Base-by-base conservation (phyloP, 1,140 invertebrate species). In the Drosophila subobscura region DNA sequence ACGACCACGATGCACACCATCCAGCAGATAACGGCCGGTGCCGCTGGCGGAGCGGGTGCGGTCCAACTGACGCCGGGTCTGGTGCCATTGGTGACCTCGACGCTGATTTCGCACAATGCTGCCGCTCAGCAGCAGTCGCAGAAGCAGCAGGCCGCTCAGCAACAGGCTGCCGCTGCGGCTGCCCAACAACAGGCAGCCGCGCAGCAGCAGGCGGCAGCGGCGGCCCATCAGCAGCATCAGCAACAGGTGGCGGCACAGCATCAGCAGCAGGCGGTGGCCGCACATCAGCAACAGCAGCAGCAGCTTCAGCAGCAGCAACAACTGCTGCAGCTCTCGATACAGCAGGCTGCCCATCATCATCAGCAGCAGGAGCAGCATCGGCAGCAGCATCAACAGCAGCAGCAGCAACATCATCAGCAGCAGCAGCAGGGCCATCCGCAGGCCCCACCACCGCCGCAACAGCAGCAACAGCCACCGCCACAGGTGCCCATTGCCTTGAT, bases 1-100 rank as follows among this genome's bases (percentile, higher is more conserved):
- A 85, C 80, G 41, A 89, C 90, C 27, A 91, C 90, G 22, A 91
- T 91, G 88, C 90, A 91, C 65, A 91, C 90, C 49, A 91, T 91
- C 45, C 90, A 77, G 75, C 91, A 75, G 79, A 92, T 84, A 74
- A 92, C 84, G 57, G 85, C 76, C 37, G 91, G 78, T 45, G 86
- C 84, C 42, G 79, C 81, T 25, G 80, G 72, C 23, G 84, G 59
- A 22, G 80, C 80, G 41, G 81, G 78, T 63, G 81, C 90, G 45
- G 84, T 89, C n/a, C 89, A 90, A 70, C 46, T 91, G 50, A 74
- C 90, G 12, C 84, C 90, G 10, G 88, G 88, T 22, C 63, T 91
- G 29, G 85, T 90, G 52, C 90, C 90, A n/a, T 54, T 91, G 55
- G 90, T 88, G 52, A 88, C 91, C 50, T 90, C 91, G 14, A 74